phyloP scores from a whole-genome alignment of 2,888 invertebrate genomes.

The Conus canariensis region DNA sequence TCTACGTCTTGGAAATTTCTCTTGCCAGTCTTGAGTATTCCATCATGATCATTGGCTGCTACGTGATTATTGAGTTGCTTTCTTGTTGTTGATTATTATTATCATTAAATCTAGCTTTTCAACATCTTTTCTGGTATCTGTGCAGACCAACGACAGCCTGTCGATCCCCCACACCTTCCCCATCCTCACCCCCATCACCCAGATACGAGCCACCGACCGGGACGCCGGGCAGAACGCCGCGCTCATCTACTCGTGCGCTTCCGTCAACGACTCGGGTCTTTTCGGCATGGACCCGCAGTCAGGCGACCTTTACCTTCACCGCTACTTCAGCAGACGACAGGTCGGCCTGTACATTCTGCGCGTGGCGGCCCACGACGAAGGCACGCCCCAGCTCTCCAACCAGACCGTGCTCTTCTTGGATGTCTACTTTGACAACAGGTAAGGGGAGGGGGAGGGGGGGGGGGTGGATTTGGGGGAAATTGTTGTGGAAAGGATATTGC shows the following conservation, averaged over 20 bases:
- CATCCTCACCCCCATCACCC: conserved; percentile 70
- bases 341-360: conserved; percentile 46
- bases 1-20: too few species aligned
- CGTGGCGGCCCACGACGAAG: conserved; percentile 46
- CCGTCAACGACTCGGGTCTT: conserved; percentile 77
- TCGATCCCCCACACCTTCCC: conserved; percentile 62
- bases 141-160: conserved; percentile 62
- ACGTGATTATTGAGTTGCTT: too few species aligned
- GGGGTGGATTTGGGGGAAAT: background rate
- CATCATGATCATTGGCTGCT: too few species aligned
- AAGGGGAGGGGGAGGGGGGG: too few species aligned
- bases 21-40: too few species aligned
- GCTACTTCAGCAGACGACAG: conserved; percentile 32
- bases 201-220: conserved; percentile 91
- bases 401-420: conserved; percentile 49
- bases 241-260: conserved; percentile 95
- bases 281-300: conserved; percentile 78
- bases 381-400: conserved; percentile 45
- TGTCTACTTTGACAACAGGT: conserved; percentile 52
- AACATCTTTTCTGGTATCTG: too few species aligned
- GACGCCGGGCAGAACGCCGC: conserved; percentile 96
- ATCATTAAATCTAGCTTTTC: background rate
- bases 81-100: background rate
- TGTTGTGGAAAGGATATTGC: background rate
- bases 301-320: conserved; percentile 74